A percentile compares a stretch with the other conserved stretches of the same genome.
These are phyloP conservation scores for Idaea dimidiata DNA, from an alignment of 2,888 invertebrate genomes.

Conservation along the genomic window DNA sequence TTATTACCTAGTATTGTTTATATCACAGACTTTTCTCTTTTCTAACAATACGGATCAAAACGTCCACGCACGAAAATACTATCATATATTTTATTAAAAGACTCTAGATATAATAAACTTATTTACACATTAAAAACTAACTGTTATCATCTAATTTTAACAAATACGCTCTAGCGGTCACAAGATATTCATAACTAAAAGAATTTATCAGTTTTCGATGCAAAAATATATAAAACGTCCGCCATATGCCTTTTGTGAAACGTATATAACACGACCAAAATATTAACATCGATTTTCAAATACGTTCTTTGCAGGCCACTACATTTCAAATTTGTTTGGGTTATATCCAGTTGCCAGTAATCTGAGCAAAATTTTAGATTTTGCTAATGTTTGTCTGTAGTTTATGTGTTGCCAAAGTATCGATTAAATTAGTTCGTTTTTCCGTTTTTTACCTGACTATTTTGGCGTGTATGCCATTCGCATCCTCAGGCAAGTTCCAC, in stretches of 20 bases:
- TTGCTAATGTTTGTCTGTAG: conserved; percentile 40
- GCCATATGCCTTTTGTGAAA: conserved; percentile 80
- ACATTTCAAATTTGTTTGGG: conserved; percentile 42
- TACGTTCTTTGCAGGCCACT: conserved; percentile 16
- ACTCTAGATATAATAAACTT: conserved; percentile 77
- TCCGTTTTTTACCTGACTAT: background rate
- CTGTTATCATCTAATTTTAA: conserved; percentile 78
- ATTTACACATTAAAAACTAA: conserved; percentile 80
- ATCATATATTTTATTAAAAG: conserved; percentile 72
- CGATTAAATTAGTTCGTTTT: background rate
- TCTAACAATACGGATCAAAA: conserved; percentile 82
- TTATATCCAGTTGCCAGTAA: conserved; percentile 70
- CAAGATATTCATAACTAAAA: conserved; percentile 81
- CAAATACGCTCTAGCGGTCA: conserved; percentile 78
- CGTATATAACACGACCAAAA: conserved; percentile 58
- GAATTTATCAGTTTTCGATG: conserved; percentile 80
- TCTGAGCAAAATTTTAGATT: conserved; percentile 19
- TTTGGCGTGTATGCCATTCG: background rate
- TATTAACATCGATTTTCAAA: conserved; percentile 21
- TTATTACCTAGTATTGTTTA: conserved; percentile 81
- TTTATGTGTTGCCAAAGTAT: conserved; percentile 4
- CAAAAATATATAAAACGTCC: conserved; percentile 82
- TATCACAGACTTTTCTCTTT: conserved; percentile 83
- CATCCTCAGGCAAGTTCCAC: background rate
- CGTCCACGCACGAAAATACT: conserved; percentile 81